A percentile compares a stretch with the other conserved stretches of the same genome.
Conservation (phyloP, 2,113 vertebrate genomes). For the Progne subis region DNA sequence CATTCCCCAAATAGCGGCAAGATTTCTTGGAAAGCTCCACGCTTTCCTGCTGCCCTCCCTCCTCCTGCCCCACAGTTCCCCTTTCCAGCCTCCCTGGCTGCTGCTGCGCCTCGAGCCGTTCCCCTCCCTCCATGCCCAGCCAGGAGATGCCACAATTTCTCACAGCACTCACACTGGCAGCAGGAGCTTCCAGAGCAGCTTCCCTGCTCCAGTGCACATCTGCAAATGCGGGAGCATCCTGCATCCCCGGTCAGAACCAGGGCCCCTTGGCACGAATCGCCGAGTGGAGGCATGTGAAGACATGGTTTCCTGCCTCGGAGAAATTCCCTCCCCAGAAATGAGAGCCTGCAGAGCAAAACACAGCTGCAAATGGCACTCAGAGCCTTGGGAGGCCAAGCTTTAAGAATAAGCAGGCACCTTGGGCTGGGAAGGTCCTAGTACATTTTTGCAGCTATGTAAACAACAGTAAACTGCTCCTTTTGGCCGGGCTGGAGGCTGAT, state of each 20-base stretch:
- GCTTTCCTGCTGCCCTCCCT: neutral
- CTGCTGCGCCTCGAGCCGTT: fast-evolving
- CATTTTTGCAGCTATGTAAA: constrained; percentile 68
- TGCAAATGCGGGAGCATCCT: neutral
- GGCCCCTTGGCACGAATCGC: constrained; percentile 1
- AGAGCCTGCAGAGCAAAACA: constrained; percentile 57
- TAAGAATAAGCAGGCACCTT: constrained; percentile 65
- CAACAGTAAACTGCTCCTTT: constrained; percentile 60
- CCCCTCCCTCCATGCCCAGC: neutral
- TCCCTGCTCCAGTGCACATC: neutral
- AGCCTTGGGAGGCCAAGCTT: constrained; percentile 34
- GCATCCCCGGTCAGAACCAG: neutral
- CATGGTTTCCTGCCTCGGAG: constrained; percentile 36
- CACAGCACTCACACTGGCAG: fast-evolving
- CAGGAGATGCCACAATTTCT: neutral
- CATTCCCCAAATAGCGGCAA: neutral
- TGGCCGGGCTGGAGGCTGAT: constrained; percentile 26
- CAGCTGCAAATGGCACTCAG: constrained; percentile 51
- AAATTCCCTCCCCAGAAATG: constrained; percentile 54
- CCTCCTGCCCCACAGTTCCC: neutral
- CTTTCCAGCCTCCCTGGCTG: neutral
- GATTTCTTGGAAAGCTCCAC: neutral
- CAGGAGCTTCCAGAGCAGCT: neutral
- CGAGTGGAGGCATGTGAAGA: neutral
- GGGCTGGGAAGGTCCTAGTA: constrained; percentile 53